phyloP scores from a whole-genome alignment of 2,797 vertebrate species.

The Huso huso region DNA sequence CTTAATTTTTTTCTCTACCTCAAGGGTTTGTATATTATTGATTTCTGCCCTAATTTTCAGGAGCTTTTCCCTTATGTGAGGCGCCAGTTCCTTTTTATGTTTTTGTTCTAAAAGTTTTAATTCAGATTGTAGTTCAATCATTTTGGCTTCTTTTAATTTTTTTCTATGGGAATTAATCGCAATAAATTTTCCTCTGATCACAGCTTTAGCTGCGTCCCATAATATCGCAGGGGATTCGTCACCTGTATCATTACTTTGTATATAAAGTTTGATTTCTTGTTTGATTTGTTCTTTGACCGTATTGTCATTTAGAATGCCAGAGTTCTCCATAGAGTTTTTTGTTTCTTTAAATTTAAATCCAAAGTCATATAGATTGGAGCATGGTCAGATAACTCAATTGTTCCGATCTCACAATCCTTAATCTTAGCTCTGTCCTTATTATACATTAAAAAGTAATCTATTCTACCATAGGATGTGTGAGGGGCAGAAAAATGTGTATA shows the following conservation, averaged over 20 bases:
- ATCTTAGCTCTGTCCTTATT: too few species aligned
- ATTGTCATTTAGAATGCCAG: too few species aligned
- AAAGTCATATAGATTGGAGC: too few species aligned
- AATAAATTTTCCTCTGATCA: slow-evolving; percentile 1
- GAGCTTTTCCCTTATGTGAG: neutral
- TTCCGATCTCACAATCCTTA: too few species aligned
- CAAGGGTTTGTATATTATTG: slow-evolving; percentile 1
- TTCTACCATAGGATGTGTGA: too few species aligned
- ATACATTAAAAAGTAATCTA: too few species aligned
- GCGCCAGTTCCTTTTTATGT: neutral
- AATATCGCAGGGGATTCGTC: neutral
- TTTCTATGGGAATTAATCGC: neutral
- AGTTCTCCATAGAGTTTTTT: too few species aligned
- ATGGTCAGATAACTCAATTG: too few species aligned
- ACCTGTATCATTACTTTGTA: slow-evolving; percentile 5
- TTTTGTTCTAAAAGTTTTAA: slow-evolving; percentile 9
- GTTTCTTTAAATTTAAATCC: too few species aligned
- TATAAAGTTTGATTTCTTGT: neutral
- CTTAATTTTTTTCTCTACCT: slow-evolving; percentile 14
- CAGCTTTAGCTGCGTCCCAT: slow-evolving; percentile 5
- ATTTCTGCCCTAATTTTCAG: neutral
- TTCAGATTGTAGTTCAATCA: neutral
- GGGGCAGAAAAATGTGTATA: too few species aligned
- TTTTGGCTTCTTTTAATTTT: neutral
- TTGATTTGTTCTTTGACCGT: neutral